Conservation (phyloP, 1,140 invertebrate species). For the Ephestia elutella region DNA sequence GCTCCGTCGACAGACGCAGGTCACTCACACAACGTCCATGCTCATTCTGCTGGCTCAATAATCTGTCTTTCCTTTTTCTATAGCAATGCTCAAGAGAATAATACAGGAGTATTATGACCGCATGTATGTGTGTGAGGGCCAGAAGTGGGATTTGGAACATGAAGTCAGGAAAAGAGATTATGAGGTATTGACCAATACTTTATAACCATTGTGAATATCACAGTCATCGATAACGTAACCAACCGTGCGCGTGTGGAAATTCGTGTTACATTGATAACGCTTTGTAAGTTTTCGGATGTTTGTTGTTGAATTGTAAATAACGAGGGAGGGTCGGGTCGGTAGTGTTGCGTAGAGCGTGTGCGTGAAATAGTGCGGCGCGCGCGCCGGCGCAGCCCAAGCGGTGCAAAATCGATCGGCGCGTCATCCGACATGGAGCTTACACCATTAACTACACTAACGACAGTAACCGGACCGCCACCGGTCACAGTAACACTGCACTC, state of each 20-base stretch:
- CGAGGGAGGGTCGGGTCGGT: conserved; percentile 51
- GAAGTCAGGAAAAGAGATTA: conserved; percentile 98
- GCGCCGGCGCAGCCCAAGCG: conserved; percentile 44
- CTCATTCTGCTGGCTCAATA: conserved; percentile 70
- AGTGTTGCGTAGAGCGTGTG: conserved; percentile 60
- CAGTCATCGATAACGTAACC: conserved; percentile 73
- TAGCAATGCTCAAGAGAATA: conserved; percentile 90
- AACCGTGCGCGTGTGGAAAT: conserved; percentile 70
- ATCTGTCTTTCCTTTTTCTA: conserved; percentile 76
- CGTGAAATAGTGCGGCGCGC: conserved; percentile 26
- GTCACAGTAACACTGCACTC: conserved; percentile 59
- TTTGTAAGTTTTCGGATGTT: conserved; percentile 73
- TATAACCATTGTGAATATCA: conserved; percentile 75
- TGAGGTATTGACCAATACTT: conserved; percentile 87
- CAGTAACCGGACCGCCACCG: conserved; percentile 41
- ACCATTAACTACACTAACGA: conserved; percentile 72
- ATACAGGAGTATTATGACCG: conserved; percentile 96
- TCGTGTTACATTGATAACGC: conserved; percentile 73
- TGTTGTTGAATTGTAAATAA: conserved; percentile 75
- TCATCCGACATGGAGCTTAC: conserved; percentile 65
- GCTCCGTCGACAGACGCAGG: conserved; percentile 57
- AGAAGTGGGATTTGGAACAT: conserved; percentile 99
- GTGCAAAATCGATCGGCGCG: conserved; percentile 70
- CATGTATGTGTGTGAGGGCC: conserved; percentile 96
- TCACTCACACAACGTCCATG: conserved; percentile 66